Base-by-base conservation (phyloP, 1,140 invertebrate species). In the Drosophila kurseongensis region DNA sequence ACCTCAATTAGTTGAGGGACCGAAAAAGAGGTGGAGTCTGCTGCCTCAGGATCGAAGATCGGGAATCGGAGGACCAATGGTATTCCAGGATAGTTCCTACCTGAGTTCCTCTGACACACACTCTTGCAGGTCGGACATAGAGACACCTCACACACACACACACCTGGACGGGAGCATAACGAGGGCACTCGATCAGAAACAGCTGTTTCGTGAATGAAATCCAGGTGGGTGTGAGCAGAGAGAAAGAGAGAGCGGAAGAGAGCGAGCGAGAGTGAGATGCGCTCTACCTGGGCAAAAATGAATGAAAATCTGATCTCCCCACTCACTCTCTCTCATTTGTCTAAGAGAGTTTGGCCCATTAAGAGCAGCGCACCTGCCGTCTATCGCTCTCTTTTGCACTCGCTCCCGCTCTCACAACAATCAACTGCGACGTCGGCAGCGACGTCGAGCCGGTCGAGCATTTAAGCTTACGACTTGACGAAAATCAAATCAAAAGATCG, bases 401-500 rank as follows among this genome's bases (percentile, higher is more conserved):
- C 29, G 51, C 69, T 59, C 47, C 23, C 52, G 47, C 60, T 65
- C 50, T 44, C 41, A 41, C 23, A 32, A 50, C 23, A 10, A 13
- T 13, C 32, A 16, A 60, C 48, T 23, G 38, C 18, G 58, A 74
- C 61, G 59, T 57, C 55, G 52, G 38, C 51, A 56, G 36, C 45
- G 45, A 14, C 50, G 47, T 41, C 42, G 69, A 23, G 60, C 60
- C 45, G 47, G 41, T 59, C 60, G 60, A 81, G 79, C 66, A 85
- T 90, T 90, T 89, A 90, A 90, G 89, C 75, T 91, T 80, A 78
- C 78, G 90, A 75, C 86, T 79, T 78, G 73, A 82, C 68, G 75
- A 72, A 84, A 78, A 88, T 84, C 76, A 76, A 74, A 86, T 91
- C 91, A 92, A 84, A 91, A 89, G 77, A 91, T 91, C 91, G 84